Percentiles rank a stretch among this genome's conserved stretches.
Conservation (phyloP, 2,113 vertebrate species). For the Pomatostomus ruficeps region DNA sequence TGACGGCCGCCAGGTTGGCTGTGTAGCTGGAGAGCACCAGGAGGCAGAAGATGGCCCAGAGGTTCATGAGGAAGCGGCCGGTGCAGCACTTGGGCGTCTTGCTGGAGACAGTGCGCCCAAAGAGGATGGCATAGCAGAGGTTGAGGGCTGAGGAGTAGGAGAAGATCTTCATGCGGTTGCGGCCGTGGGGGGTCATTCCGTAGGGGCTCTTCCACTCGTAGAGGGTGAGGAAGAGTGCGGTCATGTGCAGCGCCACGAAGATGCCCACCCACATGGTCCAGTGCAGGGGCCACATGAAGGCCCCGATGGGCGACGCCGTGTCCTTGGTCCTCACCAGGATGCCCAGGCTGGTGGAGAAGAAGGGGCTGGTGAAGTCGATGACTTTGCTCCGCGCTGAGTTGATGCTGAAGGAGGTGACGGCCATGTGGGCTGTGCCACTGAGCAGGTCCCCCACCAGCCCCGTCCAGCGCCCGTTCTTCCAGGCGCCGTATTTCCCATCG, state of each 20-base stretch:
- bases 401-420: constrained; percentile 94
- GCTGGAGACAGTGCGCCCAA: constrained; percentile 91
- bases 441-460: constrained; percentile 92
- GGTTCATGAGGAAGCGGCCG: constrained; percentile 94
- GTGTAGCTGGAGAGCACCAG: constrained; percentile 98
- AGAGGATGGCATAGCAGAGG: constrained; percentile 96
- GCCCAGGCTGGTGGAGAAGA: constrained; percentile 96
- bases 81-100: constrained; percentile 97
- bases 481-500: constrained; percentile 88
- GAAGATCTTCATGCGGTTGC: constrained; percentile 88
- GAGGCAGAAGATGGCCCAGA: constrained; percentile 97
- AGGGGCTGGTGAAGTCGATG: constrained; percentile 95
- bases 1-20: constrained; percentile 92
- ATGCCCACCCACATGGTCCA: constrained; percentile 98
- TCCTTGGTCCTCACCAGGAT: constrained; percentile 91
- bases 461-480: constrained; percentile 87
- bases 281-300: constrained; percentile 97
- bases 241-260: constrained; percentile 89
- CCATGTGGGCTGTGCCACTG: constrained; percentile 88
- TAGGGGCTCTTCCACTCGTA: constrained; percentile 98
- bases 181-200: constrained; percentile 90
- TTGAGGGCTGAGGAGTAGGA: constrained; percentile 96
- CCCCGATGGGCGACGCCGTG: constrained; percentile 87
- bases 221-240: constrained; percentile 91
- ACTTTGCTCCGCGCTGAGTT: constrained; percentile 90